These are phyloP conservation scores for Ophiothrix spiculata DNA, from an alignment of 35 echinoderm and acorn worm species.

Conservation along the genomic window DNA sequence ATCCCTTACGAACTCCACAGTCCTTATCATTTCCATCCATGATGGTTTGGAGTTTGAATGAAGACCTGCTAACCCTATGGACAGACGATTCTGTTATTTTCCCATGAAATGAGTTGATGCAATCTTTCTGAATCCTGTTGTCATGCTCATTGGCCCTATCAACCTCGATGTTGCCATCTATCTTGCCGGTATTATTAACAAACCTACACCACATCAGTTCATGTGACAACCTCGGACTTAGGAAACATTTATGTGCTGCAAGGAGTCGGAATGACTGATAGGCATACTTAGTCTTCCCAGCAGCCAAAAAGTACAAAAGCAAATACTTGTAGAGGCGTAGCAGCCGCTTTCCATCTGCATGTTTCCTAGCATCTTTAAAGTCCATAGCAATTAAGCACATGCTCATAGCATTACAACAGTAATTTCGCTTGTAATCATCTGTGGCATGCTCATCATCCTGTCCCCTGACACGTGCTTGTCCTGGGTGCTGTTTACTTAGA, in stretches of 20 bases:
- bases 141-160: constrained; percentile 43
- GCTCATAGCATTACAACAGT: constrained; percentile 29
- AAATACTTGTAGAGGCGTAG: constrained; percentile 43
- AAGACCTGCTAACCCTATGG: constrained; percentile 29
- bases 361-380: constrained; percentile 42
- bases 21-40: constrained; percentile 19
- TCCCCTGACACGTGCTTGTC: no score
- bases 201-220: constrained; percentile 39
- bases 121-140: constrained; percentile 39
- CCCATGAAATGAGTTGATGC: constrained; percentile 23
- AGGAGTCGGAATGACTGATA: constrained; percentile 30
- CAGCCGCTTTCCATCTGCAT: constrained; percentile 47
- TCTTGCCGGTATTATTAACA: constrained; percentile 25
- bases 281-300: constrained; percentile 47
- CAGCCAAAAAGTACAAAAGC: constrained; percentile 36
- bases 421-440: no score
- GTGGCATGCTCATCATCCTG: no score
- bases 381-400: constrained; percentile 31
- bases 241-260: constrained; percentile 14
- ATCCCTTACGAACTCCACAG: neutral
- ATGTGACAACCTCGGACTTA: constrained; percentile 21
- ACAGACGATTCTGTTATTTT: constrained; percentile 29
- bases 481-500: no score
- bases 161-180: constrained; percentile 37
- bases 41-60: constrained; percentile 2